Conservation (phyloP, 1,140 invertebrate genomes). For the Drosophila gunungcola region DNA sequence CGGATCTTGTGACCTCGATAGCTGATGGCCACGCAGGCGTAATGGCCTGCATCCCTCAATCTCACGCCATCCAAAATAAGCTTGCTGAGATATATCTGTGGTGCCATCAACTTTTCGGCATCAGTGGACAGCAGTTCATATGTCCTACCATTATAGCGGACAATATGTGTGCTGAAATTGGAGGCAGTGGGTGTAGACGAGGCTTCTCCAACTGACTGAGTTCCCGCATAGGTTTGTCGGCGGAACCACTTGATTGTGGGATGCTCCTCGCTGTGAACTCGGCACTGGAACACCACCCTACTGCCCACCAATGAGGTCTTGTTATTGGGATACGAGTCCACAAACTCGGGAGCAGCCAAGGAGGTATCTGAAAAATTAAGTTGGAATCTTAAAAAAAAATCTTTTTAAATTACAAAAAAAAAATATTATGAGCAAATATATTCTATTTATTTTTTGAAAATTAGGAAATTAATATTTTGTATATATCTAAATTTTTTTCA, state of each 20-base stretch:
- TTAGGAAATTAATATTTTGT: too few species aligned
- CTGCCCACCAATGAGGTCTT: slow-evolving; percentile 49
- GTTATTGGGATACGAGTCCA: slow-evolving; percentile 75
- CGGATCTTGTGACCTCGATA: slow-evolving; percentile 75
- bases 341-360: slow-evolving; percentile 69
- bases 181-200: slow-evolving; percentile 1
- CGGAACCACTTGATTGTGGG: slow-evolving; percentile 81
- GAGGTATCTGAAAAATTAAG: slow-evolving; percentile 53
- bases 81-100: slow-evolving; percentile 79
- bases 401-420: too few species aligned
- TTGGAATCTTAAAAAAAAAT: too few species aligned
- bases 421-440: too few species aligned
- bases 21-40: slow-evolving; percentile 78
- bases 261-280: slow-evolving; percentile 76
- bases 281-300: slow-evolving; percentile 77
- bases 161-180: slow-evolving; percentile 71
- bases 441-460: too few species aligned
- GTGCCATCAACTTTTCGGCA: slow-evolving; percentile 62
- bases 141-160: slow-evolving; percentile 70
- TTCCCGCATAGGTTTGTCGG: slow-evolving; percentile 28
- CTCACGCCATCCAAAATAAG: slow-evolving; percentile 72
- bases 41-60: slow-evolving; percentile 65
- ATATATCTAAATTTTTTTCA: too few species aligned
- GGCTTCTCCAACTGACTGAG: slow-evolving; percentile 16
- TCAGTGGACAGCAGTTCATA: slow-evolving; percentile 69